A percentile compares a stretch with the other conserved stretches of the same genome.
phyloP scores from a whole-genome alignment of 2,797 vertebrate species.

The Taenioides sp. region DNA sequence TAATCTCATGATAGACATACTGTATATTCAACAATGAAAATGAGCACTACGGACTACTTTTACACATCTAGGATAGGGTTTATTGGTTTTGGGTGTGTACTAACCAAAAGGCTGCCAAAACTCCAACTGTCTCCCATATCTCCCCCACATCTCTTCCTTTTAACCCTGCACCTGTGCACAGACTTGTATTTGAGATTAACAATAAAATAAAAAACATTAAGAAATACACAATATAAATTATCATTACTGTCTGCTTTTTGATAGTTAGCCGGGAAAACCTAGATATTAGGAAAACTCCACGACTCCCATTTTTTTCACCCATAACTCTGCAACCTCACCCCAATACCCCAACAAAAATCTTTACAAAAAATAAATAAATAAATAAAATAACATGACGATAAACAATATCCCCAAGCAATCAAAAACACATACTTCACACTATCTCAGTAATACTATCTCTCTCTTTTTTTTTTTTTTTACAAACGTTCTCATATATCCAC shows the following conservation, averaged over 20 bases:
- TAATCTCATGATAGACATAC: conserved; percentile 29
- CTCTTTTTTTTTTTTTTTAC: no score
- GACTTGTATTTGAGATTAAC: not conserved
- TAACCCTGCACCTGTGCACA: not conserved
- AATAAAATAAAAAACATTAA: not conserved
- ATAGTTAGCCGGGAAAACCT: not conserved
- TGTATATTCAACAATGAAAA: conserved; percentile 42
- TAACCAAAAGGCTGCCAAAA: no score
- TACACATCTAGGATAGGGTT: not conserved
- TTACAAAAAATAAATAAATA: no score
- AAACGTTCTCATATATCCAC: no score
- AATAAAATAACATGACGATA: no score
- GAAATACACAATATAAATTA: not conserved
- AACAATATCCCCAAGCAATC: no score
- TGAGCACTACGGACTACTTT: not conserved
- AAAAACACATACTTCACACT: no score
- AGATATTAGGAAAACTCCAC: not conserved
- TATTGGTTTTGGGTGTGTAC: no score
- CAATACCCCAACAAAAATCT: not conserved
- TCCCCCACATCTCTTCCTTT: not conserved
- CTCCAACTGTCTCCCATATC: not conserved
- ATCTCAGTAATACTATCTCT: no score
- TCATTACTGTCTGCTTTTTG: not conserved
- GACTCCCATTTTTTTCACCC: not conserved
- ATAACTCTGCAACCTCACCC: not conserved